Evolutionary conservation across 2,888 invertebrate species (phyloP).

Genomic region (Parochlus steinenii): DNA sequence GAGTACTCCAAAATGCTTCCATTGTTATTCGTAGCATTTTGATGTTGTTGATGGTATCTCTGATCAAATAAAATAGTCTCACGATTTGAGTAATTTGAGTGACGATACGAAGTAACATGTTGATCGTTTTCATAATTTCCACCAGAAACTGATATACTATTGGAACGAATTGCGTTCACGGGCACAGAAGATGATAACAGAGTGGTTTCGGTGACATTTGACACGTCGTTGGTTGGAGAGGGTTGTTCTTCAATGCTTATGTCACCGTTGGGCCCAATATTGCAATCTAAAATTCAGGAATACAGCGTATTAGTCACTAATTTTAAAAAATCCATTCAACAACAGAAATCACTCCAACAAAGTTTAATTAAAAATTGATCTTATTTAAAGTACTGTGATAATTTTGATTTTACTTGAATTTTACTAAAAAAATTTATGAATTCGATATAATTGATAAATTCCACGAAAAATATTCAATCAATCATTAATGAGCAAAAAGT

Average conservation of each 20-base stretch:
- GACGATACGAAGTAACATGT: slow-evolving; percentile 24
- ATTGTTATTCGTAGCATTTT: not conserved
- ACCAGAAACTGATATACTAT: slow-evolving; percentile 14
- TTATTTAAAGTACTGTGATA: not conserved
- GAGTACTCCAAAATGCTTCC: not conserved
- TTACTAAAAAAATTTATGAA: not conserved
- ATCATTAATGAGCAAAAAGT: too few species aligned
- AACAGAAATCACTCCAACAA: not conserved
- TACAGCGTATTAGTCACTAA: not conserved
- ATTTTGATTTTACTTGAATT: not conserved
- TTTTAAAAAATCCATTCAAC: not conserved
- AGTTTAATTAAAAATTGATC: not conserved
- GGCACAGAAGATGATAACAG: slow-evolving; percentile 19
- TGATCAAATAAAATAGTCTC: slow-evolving; percentile 24
- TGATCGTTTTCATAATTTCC: slow-evolving; percentile 19
- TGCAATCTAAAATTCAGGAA: slow-evolving; percentile 8
- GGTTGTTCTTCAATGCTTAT: slow-evolving; percentile 3
- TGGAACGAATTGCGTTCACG: slow-evolving; percentile 12
- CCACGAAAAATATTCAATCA: too few species aligned
- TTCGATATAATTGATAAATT: not conserved
- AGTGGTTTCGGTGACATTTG: slow-evolving; percentile 21
- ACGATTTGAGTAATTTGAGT: slow-evolving; percentile 27
- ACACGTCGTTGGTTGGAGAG: slow-evolving; percentile 10
- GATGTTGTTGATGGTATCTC: too few species aligned
- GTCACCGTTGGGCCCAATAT: slow-evolving; percentile 7